Percentiles rank a stretch among this genome's conserved stretches.
Evolutionary conservation across 2,113 vertebrate species (phyloP).

Genomic region (Hypanus sabinus): DNA sequence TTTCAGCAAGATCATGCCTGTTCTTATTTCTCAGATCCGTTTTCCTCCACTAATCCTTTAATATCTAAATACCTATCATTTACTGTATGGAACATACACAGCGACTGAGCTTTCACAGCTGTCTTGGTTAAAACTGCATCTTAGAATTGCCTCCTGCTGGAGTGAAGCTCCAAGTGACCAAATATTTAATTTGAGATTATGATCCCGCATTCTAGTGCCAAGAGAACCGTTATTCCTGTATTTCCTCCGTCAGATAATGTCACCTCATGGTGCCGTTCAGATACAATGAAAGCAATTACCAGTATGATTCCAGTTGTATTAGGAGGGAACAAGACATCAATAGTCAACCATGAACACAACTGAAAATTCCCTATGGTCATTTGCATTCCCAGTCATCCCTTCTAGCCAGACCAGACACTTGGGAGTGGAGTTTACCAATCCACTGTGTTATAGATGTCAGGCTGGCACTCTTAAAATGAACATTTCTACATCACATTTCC

Average conservation of each 20-base stretch:
- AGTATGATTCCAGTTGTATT: not conserved
- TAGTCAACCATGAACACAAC: not conserved
- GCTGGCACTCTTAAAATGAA: not conserved
- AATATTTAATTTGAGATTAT: too few relatives aligned
- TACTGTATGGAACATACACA: too few relatives aligned
- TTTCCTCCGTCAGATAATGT: not conserved
- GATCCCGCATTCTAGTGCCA: too few relatives aligned
- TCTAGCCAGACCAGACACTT: not conserved
- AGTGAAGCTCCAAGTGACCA: too few relatives aligned
- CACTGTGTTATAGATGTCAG: not conserved
- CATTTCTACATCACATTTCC: not conserved
- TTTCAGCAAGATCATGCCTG: too few relatives aligned
- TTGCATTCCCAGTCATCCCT: not conserved
- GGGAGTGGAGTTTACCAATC: not conserved
- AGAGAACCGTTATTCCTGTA: too few relatives aligned
- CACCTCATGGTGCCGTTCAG: not conserved
- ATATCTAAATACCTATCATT: too few relatives aligned
- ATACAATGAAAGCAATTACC: not conserved
- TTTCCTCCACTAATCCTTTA: too few relatives aligned
- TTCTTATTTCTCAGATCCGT: too few relatives aligned
- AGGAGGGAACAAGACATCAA: not conserved
- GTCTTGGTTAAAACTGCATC: too few relatives aligned
- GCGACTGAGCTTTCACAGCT: too few relatives aligned
- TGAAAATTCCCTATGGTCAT: not conserved
- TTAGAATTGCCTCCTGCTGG: too few relatives aligned